phyloP scores from a whole-genome alignment of 2,113 vertebrate genomes.

The Spilogale gracilis region DNA sequence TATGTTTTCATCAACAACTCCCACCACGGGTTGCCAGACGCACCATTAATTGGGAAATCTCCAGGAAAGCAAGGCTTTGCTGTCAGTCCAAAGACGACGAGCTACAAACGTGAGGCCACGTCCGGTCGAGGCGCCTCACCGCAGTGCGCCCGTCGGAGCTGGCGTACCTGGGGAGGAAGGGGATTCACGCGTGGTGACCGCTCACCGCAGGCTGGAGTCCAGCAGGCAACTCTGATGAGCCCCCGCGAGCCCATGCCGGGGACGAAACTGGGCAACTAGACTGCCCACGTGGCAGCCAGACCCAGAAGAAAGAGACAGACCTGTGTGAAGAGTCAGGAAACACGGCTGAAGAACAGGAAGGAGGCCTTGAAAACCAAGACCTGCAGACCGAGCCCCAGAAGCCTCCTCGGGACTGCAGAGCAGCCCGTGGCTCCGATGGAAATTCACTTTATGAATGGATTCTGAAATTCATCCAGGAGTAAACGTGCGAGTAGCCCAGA shows the following conservation, averaged over 20 bases:
- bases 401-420: neutral
- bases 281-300: too few relatives aligned
- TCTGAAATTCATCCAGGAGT: neutral
- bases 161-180: too few relatives aligned
- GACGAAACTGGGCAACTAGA: too few relatives aligned
- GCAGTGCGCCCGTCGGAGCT: neutral
- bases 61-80: neutral
- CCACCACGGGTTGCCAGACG: neutral
- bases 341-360: neutral
- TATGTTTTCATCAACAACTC: neutral
- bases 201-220: neutral
- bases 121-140: neutral
- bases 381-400: rapidly evolving
- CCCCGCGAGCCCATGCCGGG: too few relatives aligned
- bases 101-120: neutral
- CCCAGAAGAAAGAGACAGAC: neutral
- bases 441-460: neutral
- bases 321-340: neutral
- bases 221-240: too few relatives aligned
- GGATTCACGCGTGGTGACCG: neutral
- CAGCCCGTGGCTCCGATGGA: rapidly evolving
- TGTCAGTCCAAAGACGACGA: neutral
- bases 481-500: neutral
- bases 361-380: neutral
- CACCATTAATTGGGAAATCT: neutral